These are phyloP conservation scores for Odontophorus gujanensis DNA, from an alignment of 2,113 vertebrate genomes.

Conservation along the genomic window DNA sequence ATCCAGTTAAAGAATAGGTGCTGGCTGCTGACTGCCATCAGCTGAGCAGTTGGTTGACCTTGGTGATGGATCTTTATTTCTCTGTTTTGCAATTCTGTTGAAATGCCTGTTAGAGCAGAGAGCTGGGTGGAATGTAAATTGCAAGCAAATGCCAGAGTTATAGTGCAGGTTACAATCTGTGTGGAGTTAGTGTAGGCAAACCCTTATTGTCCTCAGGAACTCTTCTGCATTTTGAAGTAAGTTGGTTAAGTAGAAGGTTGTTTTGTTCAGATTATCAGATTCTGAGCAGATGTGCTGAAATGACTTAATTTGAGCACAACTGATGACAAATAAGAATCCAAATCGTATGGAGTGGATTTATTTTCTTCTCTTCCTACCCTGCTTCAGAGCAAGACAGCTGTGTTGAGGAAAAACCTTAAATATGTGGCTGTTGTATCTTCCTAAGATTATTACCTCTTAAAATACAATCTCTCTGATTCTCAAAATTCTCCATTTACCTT, in stretches of 20 bases:
- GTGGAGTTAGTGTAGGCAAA: not conserved
- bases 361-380: fast-evolving
- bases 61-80: not conserved
- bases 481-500: slow-evolving; percentile 18
- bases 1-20: not conserved
- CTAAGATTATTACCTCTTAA: not conserved
- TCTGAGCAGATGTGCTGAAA: not conserved
- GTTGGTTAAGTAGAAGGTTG: not conserved
- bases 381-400: not conserved
- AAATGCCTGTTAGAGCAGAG: not conserved
- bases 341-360: not conserved
- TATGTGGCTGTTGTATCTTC: not conserved
- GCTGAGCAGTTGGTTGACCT: not conserved
- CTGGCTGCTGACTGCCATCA: not conserved
- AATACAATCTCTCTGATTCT: not conserved
- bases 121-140: not conserved
- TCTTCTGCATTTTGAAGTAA: not conserved
- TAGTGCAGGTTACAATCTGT: fast-evolving
- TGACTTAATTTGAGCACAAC: not conserved
- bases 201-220: not conserved
- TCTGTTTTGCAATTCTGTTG: not conserved
- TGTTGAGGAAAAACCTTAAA: not conserved
- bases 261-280: not conserved
- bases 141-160: not conserved
- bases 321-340: not conserved